Percentiles rank a stretch among this genome's conserved stretches.
Conservation (phyloP, 2,113 vertebrate genomes). For the Hemiprocne comata region DNA sequence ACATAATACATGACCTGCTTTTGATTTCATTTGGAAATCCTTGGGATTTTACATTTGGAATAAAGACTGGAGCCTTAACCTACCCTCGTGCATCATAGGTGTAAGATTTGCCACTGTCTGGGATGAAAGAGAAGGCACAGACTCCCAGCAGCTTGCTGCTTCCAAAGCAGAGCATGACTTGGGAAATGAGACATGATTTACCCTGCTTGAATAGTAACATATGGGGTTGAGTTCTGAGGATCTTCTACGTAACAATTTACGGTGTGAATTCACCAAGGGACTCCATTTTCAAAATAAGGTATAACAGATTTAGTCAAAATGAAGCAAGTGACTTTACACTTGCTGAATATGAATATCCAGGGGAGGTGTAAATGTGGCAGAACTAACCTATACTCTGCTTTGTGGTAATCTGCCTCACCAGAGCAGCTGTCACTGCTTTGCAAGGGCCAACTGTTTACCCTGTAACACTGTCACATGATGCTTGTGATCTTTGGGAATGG, state of each 20-base stretch:
- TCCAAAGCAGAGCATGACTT: neutral
- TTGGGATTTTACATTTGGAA: neutral
- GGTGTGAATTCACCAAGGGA: neutral
- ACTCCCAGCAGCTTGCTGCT: neutral
- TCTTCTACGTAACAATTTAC: neutral
- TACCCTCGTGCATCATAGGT: neutral
- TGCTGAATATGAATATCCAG: neutral
- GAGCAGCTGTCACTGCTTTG: neutral
- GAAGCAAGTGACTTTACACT: neutral
- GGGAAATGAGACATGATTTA: neutral
- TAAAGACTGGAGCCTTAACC: neutral
- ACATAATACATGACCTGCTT: slow-evolving; percentile 10
- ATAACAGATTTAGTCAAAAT: neutral
- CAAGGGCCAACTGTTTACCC: neutral
- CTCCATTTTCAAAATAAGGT: neutral
- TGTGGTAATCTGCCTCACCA: neutral
- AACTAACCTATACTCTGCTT: neutral
- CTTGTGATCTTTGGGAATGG: neutral
- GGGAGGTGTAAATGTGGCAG: neutral
- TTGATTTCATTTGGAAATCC: slow-evolving; percentile 52
- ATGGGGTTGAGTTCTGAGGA: neutral
- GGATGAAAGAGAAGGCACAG: neutral
- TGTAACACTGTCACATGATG: neutral
- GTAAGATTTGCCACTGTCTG: neutral
- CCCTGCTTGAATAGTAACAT: neutral